Base-by-base conservation (phyloP, 1,140 invertebrate species). In the Dryas iulia region DNA sequence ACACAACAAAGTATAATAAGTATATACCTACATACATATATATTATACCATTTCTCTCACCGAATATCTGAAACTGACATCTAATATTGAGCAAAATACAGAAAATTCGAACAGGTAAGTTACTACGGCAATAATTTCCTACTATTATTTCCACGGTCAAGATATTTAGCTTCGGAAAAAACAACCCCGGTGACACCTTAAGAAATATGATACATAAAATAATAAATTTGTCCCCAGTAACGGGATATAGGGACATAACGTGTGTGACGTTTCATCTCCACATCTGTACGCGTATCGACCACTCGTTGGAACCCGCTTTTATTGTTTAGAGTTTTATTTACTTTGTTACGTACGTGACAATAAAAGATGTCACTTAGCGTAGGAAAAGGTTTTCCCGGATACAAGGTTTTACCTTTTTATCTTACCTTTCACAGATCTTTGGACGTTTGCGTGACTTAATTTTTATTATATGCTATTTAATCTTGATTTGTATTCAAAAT, bases 251-350 rank as follows among this genome's bases (percentile, higher is more conserved):
- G 14, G 18, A 18, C 7, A 21, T 21, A 47, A 25, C 53, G 11
- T 25, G 5, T 25, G 47, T 63, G 8, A 63, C 28, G 21, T n/a
- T 54, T 56, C 21, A 18, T 63, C 10, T 63, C 52, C 23, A 31
- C 61, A 56, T 56, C 30, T 33, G 28, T 47, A 31, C 8, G 52
- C 47, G n/a, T 23, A 54, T 54, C 28, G 28, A 63, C 52, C 61
- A 47, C 18, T 63, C 28, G 47, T 63, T 14, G 52, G 28, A 26
- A 56, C 52, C n/a, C 25, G 14, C 23, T 63, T 14, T 54, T 63
- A 62, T 53, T 62, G 26, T 53, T 62, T 53, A 39, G 33, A 39
- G 5, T 39, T 39, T 60, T 60, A 61, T 61, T 61, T 35, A 12
- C 52, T 63, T 63, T 56, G 61, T 24, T 56, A 21, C 14, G 21